Conservation (phyloP, 2,888 invertebrate species). For the Andrena camellia region DNA sequence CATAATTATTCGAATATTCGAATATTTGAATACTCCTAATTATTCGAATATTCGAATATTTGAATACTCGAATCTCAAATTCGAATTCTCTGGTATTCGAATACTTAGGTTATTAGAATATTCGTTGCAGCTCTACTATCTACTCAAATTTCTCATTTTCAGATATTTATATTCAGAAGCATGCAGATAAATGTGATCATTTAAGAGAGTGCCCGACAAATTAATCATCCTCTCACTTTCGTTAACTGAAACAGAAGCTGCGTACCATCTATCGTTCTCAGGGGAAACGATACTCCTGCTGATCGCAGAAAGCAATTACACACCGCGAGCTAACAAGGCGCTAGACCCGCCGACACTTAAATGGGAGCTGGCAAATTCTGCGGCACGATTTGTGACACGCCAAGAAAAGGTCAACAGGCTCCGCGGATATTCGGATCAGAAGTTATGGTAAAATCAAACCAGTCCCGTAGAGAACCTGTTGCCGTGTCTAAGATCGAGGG, state of each 20-base stretch:
- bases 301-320: slow-evolving; percentile 40
- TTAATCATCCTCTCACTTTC: slow-evolving; percentile 32
- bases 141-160: not conserved
- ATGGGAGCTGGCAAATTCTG: slow-evolving; percentile 51
- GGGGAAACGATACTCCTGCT: slow-evolving; percentile 5
- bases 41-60: no score
- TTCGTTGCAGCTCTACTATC: not conserved
- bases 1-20: no score
- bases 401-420: slow-evolving; percentile 61
- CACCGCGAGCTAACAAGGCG: slow-evolving; percentile 16
- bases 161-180: not conserved
- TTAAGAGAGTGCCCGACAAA: slow-evolving; percentile 17
- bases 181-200: not conserved
- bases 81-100: no score
- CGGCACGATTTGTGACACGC: slow-evolving; percentile 57
- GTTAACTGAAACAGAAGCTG: slow-evolving; percentile 39
- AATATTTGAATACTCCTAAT: no score
- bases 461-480: slow-evolving; percentile 72
- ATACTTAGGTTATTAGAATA: no score
- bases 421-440: slow-evolving; percentile 65
- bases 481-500: slow-evolving; percentile 77
- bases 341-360: slow-evolving; percentile 44
- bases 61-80: no score
- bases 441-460: slow-evolving; percentile 71
- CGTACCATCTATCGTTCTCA: slow-evolving; percentile 22